Evolutionary conservation across 2,797 vertebrate species (phyloP).

Genomic region (Lutjanus campechanus): DNA sequence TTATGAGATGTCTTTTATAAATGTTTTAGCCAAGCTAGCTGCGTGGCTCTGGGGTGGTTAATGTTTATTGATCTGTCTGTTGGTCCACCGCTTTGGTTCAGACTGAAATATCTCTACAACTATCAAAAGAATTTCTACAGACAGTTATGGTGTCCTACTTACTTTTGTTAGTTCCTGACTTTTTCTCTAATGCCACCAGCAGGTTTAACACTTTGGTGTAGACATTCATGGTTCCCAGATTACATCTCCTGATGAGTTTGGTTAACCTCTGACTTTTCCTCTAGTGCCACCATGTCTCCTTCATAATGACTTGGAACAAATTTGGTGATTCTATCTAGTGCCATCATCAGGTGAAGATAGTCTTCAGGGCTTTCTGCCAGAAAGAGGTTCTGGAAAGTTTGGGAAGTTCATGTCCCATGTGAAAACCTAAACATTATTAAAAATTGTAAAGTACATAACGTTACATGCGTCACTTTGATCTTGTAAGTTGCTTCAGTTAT

Average conservation of each 20-base stretch:
- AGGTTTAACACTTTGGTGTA: background rate
- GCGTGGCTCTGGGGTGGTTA: background rate
- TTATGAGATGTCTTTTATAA: too few relatives aligned
- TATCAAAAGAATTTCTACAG: background rate
- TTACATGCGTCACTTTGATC: too few relatives aligned
- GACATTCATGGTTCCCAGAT: background rate
- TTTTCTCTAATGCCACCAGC: background rate
- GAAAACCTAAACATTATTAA: too few relatives aligned
- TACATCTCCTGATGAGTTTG: background rate
- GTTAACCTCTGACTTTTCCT: background rate
- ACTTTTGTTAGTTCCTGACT: background rate
- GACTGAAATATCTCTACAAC: constrained; percentile 5
- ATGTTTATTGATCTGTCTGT: background rate
- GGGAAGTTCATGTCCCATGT: too few relatives aligned
- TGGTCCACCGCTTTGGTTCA: background rate
- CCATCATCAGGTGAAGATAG: background rate
- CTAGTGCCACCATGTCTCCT: background rate
- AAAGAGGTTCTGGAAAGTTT: too few relatives aligned
- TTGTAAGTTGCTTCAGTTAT: too few relatives aligned
- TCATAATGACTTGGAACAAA: background rate
- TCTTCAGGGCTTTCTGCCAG: too few relatives aligned
- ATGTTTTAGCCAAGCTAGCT: background rate
- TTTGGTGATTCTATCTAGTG: background rate
- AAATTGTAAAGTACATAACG: too few relatives aligned
- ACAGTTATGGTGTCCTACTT: background rate